phyloP scores from a whole-genome alignment of 2,888 invertebrate genomes.

The Neocrepidodera transversa region DNA sequence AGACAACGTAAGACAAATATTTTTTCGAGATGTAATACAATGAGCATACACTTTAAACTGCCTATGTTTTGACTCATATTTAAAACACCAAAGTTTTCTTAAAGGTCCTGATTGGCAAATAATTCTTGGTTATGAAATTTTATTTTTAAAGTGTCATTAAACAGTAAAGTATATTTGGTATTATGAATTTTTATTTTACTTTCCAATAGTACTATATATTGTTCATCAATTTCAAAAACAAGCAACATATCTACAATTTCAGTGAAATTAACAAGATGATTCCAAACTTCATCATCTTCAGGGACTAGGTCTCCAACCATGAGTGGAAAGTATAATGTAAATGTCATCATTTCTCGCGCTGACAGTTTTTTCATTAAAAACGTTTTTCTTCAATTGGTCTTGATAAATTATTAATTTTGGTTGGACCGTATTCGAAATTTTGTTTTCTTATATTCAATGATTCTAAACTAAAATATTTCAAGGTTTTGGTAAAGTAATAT shows the following conservation, averaged over 20 bases:
- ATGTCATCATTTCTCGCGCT: slow-evolving; percentile 45
- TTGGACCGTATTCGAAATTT: slow-evolving; percentile 42
- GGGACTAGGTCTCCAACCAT: slow-evolving; percentile 37
- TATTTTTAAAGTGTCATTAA: slow-evolving; percentile 38
- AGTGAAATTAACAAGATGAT: slow-evolving; percentile 9
- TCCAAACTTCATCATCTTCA: slow-evolving; percentile 1
- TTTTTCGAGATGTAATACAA: slow-evolving; percentile 41
- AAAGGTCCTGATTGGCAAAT: slow-evolving; percentile 5
- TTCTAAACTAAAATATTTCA: slow-evolving; percentile 40
- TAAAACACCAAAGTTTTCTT: slow-evolving; percentile 8
- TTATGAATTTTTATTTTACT: slow-evolving; percentile 6
- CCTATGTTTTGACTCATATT: slow-evolving; percentile 11
- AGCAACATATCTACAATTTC: slow-evolving; percentile 23
- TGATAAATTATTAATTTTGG: slow-evolving; percentile 40
- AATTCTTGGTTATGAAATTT: slow-evolving; percentile 37
- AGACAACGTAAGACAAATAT: slow-evolving; percentile 43
- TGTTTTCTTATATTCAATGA: slow-evolving; percentile 40
- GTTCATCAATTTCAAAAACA: not conserved
- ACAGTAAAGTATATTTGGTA: not conserved
- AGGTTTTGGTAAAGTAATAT: slow-evolving; percentile 31
- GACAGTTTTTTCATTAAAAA: slow-evolving; percentile 33
- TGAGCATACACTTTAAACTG: slow-evolving; percentile 5
- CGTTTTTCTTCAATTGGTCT: slow-evolving; percentile 27
- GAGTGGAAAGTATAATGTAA: slow-evolving; percentile 40
- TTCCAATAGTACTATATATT: not conserved